Evolutionary conservation across 2,888 invertebrate species (phyloP), one percentile per base, ranked within the genome.

Genomic region (Selenia dentaria): DNA sequence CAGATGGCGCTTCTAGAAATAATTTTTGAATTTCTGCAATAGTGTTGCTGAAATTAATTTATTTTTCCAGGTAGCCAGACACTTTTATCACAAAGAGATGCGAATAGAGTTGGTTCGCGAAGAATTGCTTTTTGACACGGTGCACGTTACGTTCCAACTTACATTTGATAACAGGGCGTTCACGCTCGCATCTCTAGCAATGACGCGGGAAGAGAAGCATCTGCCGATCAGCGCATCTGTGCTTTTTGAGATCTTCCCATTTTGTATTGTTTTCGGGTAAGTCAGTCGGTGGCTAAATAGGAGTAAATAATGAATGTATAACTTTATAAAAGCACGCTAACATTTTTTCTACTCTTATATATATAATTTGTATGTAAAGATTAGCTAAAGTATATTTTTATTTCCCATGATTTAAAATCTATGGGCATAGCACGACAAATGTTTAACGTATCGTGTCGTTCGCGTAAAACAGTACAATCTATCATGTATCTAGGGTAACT

Each of bases 201-300:
- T 97, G 95, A 96, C 96, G 1, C 92, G 96, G 20, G 96, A 97
- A 69, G 97, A 97, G 74, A 96, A 96, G 77, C 96, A 96, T 79
- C 84, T 97, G 60, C 97, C 97, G 4, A 96, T 97, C 59, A 95
- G 95, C 70, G 96, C 97, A 0, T 95, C 96, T 6, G 95, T 98
- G 14, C 92, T 99, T 31, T 98, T 99, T 69, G 98, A 99, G 79
- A 97, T 99, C 71, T 99, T 99, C 79, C 99, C 99, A 1, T 99
- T 99, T 92, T 98, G 98, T 85, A 96, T 99, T 59, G 98, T 98
- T 27, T 99, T 99, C 82, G 96, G 97, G 95, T 96, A 84, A 91
- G 93, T 91, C 8, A 22, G 1, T 2, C 5, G 2, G 16, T 16
- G 16, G 2, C 5, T 5, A 16, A 16, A 16, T n/a, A n/a, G n/a